These are phyloP conservation scores for Limnephilus marmoratus DNA, from an alignment of 2,888 invertebrate genomes.

Conservation along the genomic window DNA sequence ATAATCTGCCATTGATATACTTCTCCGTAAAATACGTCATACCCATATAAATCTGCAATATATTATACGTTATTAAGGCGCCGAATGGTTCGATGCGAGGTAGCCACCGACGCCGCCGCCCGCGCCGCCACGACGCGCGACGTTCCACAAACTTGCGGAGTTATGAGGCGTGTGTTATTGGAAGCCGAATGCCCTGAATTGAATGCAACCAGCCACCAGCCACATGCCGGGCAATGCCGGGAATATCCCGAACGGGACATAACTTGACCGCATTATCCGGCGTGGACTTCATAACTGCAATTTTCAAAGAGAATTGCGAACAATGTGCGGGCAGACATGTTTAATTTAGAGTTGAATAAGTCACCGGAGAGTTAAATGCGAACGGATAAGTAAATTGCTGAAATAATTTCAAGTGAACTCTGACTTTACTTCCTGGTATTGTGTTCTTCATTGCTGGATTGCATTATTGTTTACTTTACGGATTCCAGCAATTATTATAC, in stretches of 20 bases:
- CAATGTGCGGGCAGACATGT: conserved; percentile 19
- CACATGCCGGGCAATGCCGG: conserved; percentile 27
- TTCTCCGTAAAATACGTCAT: not conserved
- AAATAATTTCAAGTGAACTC: not conserved
- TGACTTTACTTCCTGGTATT: not conserved
- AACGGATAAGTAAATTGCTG: not conserved
- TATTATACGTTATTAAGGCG: not conserved
- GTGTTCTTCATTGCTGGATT: not conserved
- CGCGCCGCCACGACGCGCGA: not conserved
- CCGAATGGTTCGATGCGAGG: not conserved
- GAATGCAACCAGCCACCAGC: not conserved
- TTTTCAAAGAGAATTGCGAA: conserved; percentile 52
- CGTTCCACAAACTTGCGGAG: not conserved
- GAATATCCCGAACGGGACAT: conserved; percentile 27
- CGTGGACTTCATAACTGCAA: conserved; percentile 55
- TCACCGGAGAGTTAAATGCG: not conserved
- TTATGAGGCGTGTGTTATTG: conserved; percentile 22
- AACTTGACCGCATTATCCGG: conserved; percentile 43
- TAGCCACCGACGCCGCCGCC: not conserved
- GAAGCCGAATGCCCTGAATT: conserved; percentile 3
- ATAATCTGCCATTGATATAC: too few species aligned
- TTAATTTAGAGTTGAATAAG: not conserved
- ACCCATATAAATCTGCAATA: not conserved
- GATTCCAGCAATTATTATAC: not conserved
- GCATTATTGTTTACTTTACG: not conserved